Base-by-base conservation (phyloP, 2,888 invertebrate species). In the Folsomia candida region DNA sequence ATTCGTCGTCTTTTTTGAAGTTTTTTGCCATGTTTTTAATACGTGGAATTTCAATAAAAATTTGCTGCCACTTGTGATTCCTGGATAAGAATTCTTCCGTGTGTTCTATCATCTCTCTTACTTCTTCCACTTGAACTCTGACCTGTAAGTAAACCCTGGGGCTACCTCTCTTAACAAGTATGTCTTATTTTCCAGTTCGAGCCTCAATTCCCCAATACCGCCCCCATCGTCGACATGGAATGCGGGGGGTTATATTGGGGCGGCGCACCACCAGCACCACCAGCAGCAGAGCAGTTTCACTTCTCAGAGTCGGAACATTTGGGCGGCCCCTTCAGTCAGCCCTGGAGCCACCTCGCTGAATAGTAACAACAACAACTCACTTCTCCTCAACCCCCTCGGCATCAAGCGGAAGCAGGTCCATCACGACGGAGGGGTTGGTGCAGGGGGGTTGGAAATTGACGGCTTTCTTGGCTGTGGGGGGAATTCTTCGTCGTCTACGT, bases 381-480 rank as follows among this genome's bases (percentile, higher is more conserved):
- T 29, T 58, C 72, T 80, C 27, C 74, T 80, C 68, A 82, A 82
- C 66, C 82, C 82, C 6, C 78, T 81, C 69, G 83, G 83, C 9
- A 83, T 83, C 74, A 84, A 84, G 73, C 80, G 84, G 51, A 83
- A 83, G 71, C 81, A 82, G 62, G 81, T 81, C 67, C 83, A 84
- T 37, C 37, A 37, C 70, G 82, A 86, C 67, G 83, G 84, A 1
- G 86, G 85, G 28, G 85, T 85, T 78, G 82, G 37, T 37, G n/a
- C n/a, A n/a, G 37, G 37, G 37, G 37, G 4, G 4, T 14, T 37
- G 37, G 84, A 28, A 84, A 84, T 75, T 28, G 76, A 74, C 11
- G 76, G 76, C n/a, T 76, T 71, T 51, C 70, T 66, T 20, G 59
- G 59, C 18, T 9, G 47, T 47, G 47, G 47, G 9, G 47, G 47